A percentile compares a stretch with the other conserved stretches of the same genome.
phyloP scores from a whole-genome alignment of 2,113 vertebrate genomes.

The Zapornia atra region DNA sequence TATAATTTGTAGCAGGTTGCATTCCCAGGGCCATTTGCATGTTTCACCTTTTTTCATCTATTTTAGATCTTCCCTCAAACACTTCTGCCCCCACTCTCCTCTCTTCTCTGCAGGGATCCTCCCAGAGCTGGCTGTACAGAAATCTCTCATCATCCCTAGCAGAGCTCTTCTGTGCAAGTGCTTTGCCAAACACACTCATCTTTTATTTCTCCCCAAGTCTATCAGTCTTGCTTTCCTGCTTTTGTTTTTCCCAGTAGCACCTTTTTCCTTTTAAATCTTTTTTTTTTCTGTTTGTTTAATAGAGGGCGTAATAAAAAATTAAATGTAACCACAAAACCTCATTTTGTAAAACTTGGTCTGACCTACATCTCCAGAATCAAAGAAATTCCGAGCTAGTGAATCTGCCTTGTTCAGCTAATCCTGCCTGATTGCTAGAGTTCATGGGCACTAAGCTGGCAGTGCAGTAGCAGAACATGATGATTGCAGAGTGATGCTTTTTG shows the following conservation, averaged over 20 bases:
- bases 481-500: background rate
- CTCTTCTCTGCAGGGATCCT: conserved; percentile 30
- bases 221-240: background rate
- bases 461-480: background rate
- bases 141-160: background rate
- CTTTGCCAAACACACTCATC: background rate
- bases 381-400: conserved; percentile 6
- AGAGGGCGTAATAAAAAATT: background rate
- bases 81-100: background rate
- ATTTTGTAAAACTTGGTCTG: conserved; percentile 23
- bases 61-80: conserved; percentile 24
- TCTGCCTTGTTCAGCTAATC: background rate
- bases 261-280: background rate
- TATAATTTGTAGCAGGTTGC: background rate
- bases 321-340: background rate
- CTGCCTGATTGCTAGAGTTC: background rate
- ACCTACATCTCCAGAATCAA: background rate
- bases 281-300: background rate
- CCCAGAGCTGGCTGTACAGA: background rate
- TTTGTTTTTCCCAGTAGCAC: background rate
- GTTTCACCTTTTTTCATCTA: background rate
- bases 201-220: background rate
- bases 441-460: background rate
- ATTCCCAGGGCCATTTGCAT: background rate
- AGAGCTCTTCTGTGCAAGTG: background rate